Evolutionary conservation across 2,797 vertebrate species (phyloP).

Genomic region (Schizopygopsis malacanthus): DNA sequence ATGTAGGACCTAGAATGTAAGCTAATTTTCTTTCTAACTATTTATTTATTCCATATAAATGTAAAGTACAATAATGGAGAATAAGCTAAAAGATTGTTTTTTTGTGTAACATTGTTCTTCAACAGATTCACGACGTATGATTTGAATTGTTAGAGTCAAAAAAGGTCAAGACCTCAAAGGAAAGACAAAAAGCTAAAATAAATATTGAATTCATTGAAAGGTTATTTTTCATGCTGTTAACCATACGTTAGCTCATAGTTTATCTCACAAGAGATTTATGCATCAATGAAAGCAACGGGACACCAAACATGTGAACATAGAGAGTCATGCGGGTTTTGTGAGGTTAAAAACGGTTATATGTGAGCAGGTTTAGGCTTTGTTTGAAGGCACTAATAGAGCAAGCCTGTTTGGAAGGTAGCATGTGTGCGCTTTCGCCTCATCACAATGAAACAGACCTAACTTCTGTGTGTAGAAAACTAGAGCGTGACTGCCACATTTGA

Average conservation of each 20-base stretch:
- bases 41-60: not conserved
- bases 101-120: not conserved
- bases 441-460: slow-evolving; percentile 70
- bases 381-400: slow-evolving; percentile 34
- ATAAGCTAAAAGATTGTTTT: not conserved
- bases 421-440: slow-evolving; percentile 25
- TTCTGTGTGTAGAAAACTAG: slow-evolving; percentile 75
- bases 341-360: slow-evolving; percentile 1
- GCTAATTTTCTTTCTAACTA: too few species aligned
- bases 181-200: not conserved
- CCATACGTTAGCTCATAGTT: not conserved
- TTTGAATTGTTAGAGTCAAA: not conserved
- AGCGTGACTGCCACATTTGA: slow-evolving; percentile 83
- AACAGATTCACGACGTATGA: too few species aligned
- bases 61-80: not conserved
- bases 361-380: slow-evolving; percentile 8
- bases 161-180: not conserved
- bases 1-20: too few species aligned
- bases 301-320: not conserved
- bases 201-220: not conserved
- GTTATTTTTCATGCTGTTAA: not conserved
- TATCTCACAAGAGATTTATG: not conserved
- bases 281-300: not conserved
- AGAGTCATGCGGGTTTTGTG: not conserved
- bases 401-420: slow-evolving; percentile 13